Percentiles rank a stretch among this genome's conserved stretches.
These are phyloP conservation scores for Scomberomorus guttatus DNA, from an alignment of 2,797 vertebrate species.

Conservation along the genomic window DNA sequence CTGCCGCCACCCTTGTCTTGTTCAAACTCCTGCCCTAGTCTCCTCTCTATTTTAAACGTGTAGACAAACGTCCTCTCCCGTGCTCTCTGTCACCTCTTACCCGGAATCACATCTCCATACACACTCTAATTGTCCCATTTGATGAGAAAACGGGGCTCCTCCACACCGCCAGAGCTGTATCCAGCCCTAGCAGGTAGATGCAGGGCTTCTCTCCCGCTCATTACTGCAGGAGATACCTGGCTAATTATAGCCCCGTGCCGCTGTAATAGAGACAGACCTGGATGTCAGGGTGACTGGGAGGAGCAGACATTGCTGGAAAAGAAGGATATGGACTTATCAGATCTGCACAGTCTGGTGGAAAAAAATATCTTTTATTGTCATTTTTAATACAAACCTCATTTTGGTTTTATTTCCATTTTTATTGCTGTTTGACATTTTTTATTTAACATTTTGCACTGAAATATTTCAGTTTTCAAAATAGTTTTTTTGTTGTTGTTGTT, in stretches of 20 bases:
- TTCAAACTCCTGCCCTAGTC: slow-evolving; percentile 31
- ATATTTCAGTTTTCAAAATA: not conserved
- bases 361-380: not conserved
- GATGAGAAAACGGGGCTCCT: slow-evolving; percentile 62
- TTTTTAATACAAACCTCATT: not conserved
- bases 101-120: slow-evolving; percentile 64
- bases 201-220: slow-evolving; percentile 62
- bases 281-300: slow-evolving; percentile 55
- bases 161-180: slow-evolving; percentile 38
- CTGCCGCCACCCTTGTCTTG: slow-evolving; percentile 40
- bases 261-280: slow-evolving; percentile 66
- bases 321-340: slow-evolving; percentile 6
- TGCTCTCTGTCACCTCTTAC: slow-evolving; percentile 72
- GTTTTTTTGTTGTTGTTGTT: no score
- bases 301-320: slow-evolving; percentile 37
- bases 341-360: not conserved
- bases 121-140: slow-evolving; percentile 74
- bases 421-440: not conserved
- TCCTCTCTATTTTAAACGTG: slow-evolving; percentile 50
- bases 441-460: not conserved
- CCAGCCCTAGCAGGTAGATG: slow-evolving; percentile 57
- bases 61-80: slow-evolving; percentile 56
- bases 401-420: not conserved
- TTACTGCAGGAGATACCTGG: slow-evolving; percentile 74
- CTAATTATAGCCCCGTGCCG: slow-evolving; percentile 73